A percentile compares a stretch with the other conserved stretches of the same genome.
Evolutionary conservation across 2,797 vertebrate species (phyloP).

Genomic region (Lacerta agilis): DNA sequence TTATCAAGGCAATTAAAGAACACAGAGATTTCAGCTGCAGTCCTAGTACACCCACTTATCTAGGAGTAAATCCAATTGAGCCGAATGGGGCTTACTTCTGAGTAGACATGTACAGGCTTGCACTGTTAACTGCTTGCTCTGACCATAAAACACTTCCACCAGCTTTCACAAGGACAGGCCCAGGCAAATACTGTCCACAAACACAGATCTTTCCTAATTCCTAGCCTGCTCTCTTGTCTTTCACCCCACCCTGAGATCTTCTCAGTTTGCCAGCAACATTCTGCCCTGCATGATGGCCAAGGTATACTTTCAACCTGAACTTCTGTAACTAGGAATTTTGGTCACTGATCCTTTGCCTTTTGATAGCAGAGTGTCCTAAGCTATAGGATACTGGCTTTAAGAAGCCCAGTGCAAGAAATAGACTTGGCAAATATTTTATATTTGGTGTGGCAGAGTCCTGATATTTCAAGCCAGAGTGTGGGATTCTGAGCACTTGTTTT

Average conservation of each 20-base stretch:
- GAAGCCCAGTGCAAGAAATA: not conserved
- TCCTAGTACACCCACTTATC: too few species aligned
- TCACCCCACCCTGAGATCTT: not conserved
- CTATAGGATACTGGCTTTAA: not conserved
- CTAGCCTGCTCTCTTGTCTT: not conserved
- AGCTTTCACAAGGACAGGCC: not conserved
- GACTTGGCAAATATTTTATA: not conserved
- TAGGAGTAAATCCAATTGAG: too few species aligned
- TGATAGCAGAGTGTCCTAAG: not conserved
- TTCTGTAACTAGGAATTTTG: not conserved
- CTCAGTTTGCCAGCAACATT: too few species aligned
- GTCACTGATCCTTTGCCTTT: not conserved
- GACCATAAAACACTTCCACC: not conserved
- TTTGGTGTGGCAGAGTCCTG: not conserved
- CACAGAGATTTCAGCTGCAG: not conserved
- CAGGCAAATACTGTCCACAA: not conserved
- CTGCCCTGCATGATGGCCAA: not conserved
- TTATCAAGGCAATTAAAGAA: not conserved
- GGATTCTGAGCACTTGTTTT: not conserved
- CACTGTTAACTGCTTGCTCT: not conserved
- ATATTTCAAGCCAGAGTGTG: not conserved
- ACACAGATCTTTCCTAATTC: not conserved
- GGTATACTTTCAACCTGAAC: not conserved
- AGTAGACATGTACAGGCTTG: too few species aligned
- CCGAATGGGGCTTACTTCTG: too few species aligned